A percentile compares a stretch with the other conserved stretches of the same genome.
Conservation (phyloP, 1,140 invertebrate genomes). For the Archivesica marissinica region DNA sequence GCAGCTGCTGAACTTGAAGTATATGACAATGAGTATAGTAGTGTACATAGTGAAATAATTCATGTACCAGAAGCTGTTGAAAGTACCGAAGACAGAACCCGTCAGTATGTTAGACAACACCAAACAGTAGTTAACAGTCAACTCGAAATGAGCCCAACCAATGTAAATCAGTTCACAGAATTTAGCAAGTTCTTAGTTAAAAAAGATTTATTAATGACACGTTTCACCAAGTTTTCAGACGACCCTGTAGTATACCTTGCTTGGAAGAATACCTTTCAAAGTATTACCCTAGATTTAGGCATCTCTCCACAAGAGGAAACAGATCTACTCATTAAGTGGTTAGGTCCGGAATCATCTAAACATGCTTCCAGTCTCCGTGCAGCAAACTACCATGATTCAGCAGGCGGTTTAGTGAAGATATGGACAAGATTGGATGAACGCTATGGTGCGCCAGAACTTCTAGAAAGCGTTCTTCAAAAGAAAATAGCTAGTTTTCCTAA, state of each 20-base stretch:
- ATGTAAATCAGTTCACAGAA: too few species aligned
- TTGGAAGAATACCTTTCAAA: conserved; percentile 20
- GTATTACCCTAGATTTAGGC: neutral
- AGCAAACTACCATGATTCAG: neutral
- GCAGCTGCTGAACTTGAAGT: too few species aligned
- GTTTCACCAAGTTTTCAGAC: neutral
- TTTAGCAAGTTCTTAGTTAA: conserved; percentile 18
- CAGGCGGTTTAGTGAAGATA: neutral
- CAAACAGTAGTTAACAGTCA: too few species aligned
- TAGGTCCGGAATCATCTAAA: conserved; percentile 34
- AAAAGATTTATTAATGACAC: conserved; percentile 25
- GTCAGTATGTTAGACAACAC: too few species aligned
- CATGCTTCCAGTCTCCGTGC: conserved; percentile 22
- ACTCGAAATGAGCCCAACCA: too few species aligned
- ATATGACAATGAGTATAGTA: too few species aligned
- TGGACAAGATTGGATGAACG: conserved; percentile 53
- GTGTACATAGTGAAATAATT: too few species aligned
- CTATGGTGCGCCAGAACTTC: conserved; percentile 47
- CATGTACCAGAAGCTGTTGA: too few species aligned
- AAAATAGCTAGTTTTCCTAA: conserved; percentile 53
- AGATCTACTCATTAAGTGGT: conserved; percentile 52
- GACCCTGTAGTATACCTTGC: neutral
- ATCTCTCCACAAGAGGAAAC: conserved; percentile 1
- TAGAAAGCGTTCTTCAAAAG: conserved; percentile 45
- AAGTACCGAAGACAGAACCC: too few species aligned